A percentile compares a stretch with the other conserved stretches of the same genome.
phyloP scores from a whole-genome alignment of 2,113 vertebrate genomes.

The Thomomys bottae region DNA sequence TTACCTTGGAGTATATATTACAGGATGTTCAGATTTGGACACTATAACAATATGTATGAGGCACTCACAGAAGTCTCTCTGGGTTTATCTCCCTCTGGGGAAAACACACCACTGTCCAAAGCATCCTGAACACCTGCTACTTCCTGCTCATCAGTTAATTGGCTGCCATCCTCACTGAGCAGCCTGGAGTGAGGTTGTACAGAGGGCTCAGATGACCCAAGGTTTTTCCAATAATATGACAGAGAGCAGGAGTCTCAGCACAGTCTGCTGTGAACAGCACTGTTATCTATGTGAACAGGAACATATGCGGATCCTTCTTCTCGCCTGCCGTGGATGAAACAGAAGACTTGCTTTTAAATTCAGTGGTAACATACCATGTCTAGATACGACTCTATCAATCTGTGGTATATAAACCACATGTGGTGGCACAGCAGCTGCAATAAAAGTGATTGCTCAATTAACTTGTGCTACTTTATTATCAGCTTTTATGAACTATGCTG shows the following conservation, averaged over 20 bases:
- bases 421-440: too few species aligned
- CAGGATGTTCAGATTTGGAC: background rate
- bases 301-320: background rate
- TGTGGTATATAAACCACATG: background rate
- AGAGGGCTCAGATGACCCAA: background rate
- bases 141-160: background rate
- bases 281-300: background rate
- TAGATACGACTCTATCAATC: background rate
- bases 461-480: background rate
- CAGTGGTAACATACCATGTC: background rate
- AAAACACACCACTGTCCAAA: background rate
- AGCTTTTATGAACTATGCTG: background rate
- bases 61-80: too few species aligned
- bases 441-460: background rate
- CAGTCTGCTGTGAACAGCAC: background rate
- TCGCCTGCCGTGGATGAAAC: background rate
- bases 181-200: background rate
- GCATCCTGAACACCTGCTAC: background rate
- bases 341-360: background rate
- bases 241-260: background rate
- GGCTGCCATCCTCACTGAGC: background rate
- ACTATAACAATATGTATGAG: too few species aligned
- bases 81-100: background rate
- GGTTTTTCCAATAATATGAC: background rate
- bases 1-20: conserved; percentile 2